These are phyloP conservation scores for Leptatherina wallacei DNA, from an alignment of 2,797 vertebrate species.

Conservation along the genomic window DNA sequence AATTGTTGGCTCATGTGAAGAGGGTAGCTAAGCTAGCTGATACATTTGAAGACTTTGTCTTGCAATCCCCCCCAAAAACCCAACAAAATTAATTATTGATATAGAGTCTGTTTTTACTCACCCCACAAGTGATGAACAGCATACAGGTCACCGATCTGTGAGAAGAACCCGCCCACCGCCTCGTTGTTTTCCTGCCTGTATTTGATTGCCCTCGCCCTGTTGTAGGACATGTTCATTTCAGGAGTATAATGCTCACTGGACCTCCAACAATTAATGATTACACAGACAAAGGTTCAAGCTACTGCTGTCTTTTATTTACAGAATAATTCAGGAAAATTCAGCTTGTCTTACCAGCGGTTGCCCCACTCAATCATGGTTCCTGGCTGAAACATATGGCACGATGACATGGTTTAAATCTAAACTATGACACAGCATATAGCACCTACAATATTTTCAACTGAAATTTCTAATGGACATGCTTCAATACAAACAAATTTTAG, in stretches of 20 bases:
- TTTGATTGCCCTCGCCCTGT: conserved; percentile 94
- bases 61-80: not conserved
- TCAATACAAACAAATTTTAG: not conserved
- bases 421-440: not conserved
- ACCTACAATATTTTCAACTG: not conserved
- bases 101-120: conserved; percentile 63
- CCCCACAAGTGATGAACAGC: conserved; percentile 97
- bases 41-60: too few species aligned
- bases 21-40: not conserved
- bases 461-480: not conserved
- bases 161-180: conserved; percentile 95
- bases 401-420: conserved; percentile 11
- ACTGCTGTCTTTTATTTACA: not conserved
- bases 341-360: conserved; percentile 91
- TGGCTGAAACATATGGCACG: conserved; percentile 84
- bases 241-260: not conserved
- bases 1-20: not conserved
- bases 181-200: conserved; percentile 93
- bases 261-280: not conserved
- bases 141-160: conserved; percentile 94
- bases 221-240: conserved; percentile 15
- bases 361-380: conserved; percentile 99
- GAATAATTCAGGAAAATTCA: not conserved
- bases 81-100: not conserved
- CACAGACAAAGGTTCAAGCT: not conserved